phyloP scores from a whole-genome alignment of 2,797 vertebrate genomes.

The Artibeus jamaicensis region DNA sequence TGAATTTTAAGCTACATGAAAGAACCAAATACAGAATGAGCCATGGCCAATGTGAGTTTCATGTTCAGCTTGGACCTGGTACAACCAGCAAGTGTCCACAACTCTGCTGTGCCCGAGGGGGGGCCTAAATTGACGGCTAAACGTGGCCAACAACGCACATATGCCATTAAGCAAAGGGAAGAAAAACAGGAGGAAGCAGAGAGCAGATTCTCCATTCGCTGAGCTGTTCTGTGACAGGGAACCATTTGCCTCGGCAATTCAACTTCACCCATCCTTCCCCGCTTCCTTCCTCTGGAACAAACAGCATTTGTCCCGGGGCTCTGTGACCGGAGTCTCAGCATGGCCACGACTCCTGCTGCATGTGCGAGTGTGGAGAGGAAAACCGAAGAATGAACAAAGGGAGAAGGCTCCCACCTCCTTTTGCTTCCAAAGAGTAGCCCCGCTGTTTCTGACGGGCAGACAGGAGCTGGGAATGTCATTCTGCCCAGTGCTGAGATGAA shows the following conservation, averaged over 20 bases:
- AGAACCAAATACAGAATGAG: background rate
- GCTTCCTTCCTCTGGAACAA: conserved; percentile 46
- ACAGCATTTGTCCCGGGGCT: background rate
- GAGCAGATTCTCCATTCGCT: background rate
- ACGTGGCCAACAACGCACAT: background rate
- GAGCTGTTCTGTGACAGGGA: background rate
- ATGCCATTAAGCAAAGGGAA: background rate
- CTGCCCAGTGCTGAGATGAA: conserved; percentile 38
- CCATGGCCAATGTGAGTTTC: background rate
- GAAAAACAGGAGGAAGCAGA: background rate
- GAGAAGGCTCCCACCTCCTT: background rate
- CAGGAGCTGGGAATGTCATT: conserved; percentile 21
- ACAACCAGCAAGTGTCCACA: background rate
- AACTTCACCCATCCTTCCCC: background rate
- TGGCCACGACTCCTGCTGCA: background rate
- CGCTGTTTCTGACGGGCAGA: conserved; percentile 4
- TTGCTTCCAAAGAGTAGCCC: conserved; percentile 29
- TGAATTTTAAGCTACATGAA: background rate
- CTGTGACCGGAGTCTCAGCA: background rate
- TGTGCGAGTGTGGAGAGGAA: background rate
- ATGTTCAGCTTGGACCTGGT: background rate
- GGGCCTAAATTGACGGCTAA: background rate
- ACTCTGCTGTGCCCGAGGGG: background rate
- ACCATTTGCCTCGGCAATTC: background rate
- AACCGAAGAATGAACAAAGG: conserved; percentile 24